A percentile compares a stretch with the other conserved stretches of the same genome.
These are phyloP conservation scores for Anodontia alba DNA, from an alignment of 2,888 invertebrate species.

Conservation along the genomic window DNA sequence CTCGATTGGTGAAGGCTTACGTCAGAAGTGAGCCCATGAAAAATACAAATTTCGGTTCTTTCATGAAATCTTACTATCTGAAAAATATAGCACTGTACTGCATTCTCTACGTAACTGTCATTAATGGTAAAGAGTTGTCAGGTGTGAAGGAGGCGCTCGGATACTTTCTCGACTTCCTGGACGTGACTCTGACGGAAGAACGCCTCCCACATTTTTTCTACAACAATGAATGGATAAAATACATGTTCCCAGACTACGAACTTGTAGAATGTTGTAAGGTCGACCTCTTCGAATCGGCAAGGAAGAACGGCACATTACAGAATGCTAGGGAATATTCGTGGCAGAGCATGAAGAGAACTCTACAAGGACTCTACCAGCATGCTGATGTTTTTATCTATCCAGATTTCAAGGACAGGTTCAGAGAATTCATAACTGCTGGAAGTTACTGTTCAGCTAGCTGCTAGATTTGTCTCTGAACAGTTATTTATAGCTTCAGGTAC, in stretches of 20 bases:
- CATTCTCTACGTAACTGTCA: constrained; percentile 26
- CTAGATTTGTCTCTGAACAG: no score
- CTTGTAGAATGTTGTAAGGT: background rate
- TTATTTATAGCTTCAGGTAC: no score
- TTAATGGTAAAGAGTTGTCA: background rate
- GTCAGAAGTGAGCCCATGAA: constrained; percentile 7
- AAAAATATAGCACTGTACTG: constrained; percentile 58
- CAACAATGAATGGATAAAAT: constrained; percentile 4
- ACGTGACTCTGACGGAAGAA: constrained; percentile 20
- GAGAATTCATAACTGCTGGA: background rate
- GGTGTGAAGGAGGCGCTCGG: constrained; percentile 48
- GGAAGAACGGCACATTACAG: background rate
- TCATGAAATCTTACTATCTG: constrained; percentile 57
- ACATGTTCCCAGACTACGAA: constrained; percentile 16
- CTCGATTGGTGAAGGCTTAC: constrained; percentile 62
- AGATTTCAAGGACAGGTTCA: background rate
- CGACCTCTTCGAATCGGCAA: background rate
- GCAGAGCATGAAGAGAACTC: background rate
- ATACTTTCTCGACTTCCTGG: constrained; percentile 43
- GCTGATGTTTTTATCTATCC: background rate
- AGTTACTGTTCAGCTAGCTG: background rate
- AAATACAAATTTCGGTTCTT: constrained; percentile 28
- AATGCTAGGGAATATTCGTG: background rate
- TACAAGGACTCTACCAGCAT: background rate
- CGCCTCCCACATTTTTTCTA: constrained; percentile 52